Conservation (phyloP, 2,888 invertebrate genomes). For the Endotricha flammealis region DNA sequence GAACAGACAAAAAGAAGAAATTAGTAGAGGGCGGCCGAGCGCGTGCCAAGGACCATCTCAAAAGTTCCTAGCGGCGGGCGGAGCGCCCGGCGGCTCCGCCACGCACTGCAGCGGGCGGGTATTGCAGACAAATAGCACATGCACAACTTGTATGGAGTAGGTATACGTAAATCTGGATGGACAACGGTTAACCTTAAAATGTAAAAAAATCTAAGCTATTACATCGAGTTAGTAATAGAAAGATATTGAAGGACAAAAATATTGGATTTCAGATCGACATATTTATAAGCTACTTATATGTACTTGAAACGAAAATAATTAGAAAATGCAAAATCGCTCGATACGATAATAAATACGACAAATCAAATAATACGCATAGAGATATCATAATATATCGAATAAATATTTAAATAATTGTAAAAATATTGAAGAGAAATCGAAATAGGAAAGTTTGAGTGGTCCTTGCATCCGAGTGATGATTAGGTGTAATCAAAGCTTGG, state of each 20-base stretch:
- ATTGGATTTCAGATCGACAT: conserved; percentile 44
- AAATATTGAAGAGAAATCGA: conserved; percentile 44
- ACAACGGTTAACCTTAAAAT: conserved; percentile 58
- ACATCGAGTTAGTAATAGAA: conserved; percentile 66
- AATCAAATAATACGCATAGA: conserved; percentile 36
- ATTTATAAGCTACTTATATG: conserved; percentile 53
- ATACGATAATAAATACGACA: conserved; percentile 35
- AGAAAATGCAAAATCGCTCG: conserved; percentile 49
- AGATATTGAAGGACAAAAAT: conserved; percentile 51
- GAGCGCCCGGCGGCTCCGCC: conserved; percentile 19
- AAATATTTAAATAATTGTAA: conserved; percentile 36
- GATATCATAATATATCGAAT: conserved; percentile 28
- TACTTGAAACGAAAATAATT: conserved; percentile 34
- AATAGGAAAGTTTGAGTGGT: conserved; percentile 87
- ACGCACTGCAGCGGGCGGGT: conserved; percentile 34
- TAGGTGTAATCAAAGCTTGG: conserved; percentile 15
- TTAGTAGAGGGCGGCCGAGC: conserved; percentile 79
- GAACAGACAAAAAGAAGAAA: conserved; percentile 83
- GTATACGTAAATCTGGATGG: conserved; percentile 50
- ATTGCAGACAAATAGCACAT: conserved; percentile 64
- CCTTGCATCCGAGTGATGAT: conserved; percentile 79
- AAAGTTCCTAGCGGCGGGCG: conserved; percentile 85
- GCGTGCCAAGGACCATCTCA: conserved; percentile 92
- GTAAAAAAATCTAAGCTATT: conserved; percentile 64
- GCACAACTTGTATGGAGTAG: conserved; percentile 51